These are phyloP conservation scores for Dendrocincla fuliginosa DNA, from an alignment of 2,797 vertebrate species.

Conservation along the genomic window DNA sequence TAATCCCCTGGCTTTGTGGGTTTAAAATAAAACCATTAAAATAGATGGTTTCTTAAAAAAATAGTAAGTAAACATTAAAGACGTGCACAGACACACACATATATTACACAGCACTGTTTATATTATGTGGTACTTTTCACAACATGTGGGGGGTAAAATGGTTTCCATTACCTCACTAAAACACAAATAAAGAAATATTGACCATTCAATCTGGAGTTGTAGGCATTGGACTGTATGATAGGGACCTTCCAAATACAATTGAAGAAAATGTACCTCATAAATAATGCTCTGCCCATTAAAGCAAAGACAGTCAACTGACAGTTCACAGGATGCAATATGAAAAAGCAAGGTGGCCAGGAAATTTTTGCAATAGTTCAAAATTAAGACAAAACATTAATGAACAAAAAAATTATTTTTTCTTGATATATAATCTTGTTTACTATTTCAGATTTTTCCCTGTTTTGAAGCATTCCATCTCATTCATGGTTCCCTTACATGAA, in stretches of 20 bases:
- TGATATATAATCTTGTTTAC: neutral
- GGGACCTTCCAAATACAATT: neutral
- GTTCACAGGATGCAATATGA: neutral
- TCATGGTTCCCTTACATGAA: neutral
- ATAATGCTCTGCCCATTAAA: neutral
- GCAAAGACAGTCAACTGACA: neutral
- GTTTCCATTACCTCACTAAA: neutral
- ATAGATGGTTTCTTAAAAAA: neutral
- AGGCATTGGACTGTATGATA: neutral
- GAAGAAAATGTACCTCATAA: conserved; percentile 10
- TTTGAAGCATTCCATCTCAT: neutral
- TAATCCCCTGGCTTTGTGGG: neutral
- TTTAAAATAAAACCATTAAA: conserved; percentile 10
- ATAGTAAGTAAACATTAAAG: neutral
- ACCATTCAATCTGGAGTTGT: neutral
- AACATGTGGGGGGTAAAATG: neutral
- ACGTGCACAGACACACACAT: neutral
- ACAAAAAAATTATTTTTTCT: neutral
- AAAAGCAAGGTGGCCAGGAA: neutral
- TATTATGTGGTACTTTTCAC: neutral
- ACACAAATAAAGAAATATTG: conserved; percentile 13
- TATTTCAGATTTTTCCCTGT: fast-evolving
- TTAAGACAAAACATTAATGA: neutral
- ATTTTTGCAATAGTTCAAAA: neutral
- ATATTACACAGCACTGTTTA: neutral